These are phyloP conservation scores for Scalopus aquaticus DNA, from an alignment of 2,113 vertebrate species.

Conservation along the genomic window DNA sequence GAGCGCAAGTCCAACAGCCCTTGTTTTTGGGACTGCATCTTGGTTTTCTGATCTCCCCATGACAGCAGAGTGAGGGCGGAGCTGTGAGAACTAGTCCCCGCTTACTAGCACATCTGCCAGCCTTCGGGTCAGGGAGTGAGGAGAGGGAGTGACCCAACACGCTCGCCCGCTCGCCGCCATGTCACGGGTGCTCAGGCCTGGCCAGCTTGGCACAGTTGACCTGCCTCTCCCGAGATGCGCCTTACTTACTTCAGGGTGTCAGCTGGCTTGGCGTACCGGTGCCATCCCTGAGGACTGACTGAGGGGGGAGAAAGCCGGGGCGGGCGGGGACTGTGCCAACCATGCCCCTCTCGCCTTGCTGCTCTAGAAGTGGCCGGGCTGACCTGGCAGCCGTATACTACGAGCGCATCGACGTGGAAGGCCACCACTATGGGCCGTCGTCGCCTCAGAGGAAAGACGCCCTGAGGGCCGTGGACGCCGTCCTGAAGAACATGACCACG, in stretches of 20 bases:
- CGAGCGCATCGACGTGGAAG: constrained; percentile 94
- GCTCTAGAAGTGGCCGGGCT: constrained; percentile 83
- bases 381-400: constrained; percentile 94
- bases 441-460: constrained; percentile 89
- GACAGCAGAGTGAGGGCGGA: not conserved
- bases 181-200: too few species aligned
- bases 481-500: constrained; percentile 87
- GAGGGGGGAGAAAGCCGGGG: too few species aligned
- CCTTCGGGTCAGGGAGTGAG: not conserved
- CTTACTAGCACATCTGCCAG: not conserved
- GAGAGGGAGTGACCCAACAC: not conserved
- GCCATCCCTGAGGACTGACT: not conserved
- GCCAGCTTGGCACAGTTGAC: rapidly evolving
- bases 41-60: not conserved
- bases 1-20: rapidly evolving
- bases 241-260: not conserved
- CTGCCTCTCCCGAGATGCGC: not conserved
- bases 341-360: not conserved
- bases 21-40: not conserved
- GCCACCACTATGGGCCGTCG: constrained; percentile 92
- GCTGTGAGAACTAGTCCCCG: rapidly evolving
- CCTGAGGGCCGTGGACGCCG: constrained; percentile 88
- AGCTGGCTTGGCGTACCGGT: rapidly evolving
- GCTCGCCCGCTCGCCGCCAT: not conserved
- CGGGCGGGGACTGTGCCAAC: not conserved